These are phyloP conservation scores for Clostera curtula DNA, from an alignment of 2,888 invertebrate species.

Conservation along the genomic window DNA sequence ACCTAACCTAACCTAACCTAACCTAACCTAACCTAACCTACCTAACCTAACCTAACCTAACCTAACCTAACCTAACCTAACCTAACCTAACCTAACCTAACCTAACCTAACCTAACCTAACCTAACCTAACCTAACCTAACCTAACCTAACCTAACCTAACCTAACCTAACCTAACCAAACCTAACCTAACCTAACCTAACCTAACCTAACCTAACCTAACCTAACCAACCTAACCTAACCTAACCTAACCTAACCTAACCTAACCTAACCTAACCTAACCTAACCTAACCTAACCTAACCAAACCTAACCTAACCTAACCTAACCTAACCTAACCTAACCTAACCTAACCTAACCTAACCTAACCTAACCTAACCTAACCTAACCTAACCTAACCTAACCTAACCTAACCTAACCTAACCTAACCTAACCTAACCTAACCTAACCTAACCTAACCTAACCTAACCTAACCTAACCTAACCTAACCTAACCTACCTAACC, in stretches of 20 bases:
- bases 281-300: conserved; percentile 12
- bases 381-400: conserved; percentile 10
- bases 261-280: conserved; percentile 7
- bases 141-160: conserved; percentile 14
- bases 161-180: conserved; percentile 61
- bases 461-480: conserved; percentile 11
- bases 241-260: conserved; percentile 8
- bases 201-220: conserved; percentile 11
- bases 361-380: conserved; percentile 12
- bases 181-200: conserved; percentile 48
- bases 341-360: conserved; percentile 12
- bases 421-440: conserved; percentile 6
- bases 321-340: conserved; percentile 12
- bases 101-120: conserved; percentile 12
- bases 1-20: conserved; percentile 6
- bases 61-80: conserved; percentile 10
- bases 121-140: conserved; percentile 9
- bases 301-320: conserved; percentile 11
- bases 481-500: conserved; percentile 12
- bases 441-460: conserved; percentile 11
- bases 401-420: conserved; percentile 7
- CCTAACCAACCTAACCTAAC: conserved; percentile 12
- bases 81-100: conserved; percentile 13
- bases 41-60: conserved; percentile 11
- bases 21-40: conserved; percentile 10